phyloP scores from a whole-genome alignment of 2,113 vertebrate species.

The Cinclus mexicanus region DNA sequence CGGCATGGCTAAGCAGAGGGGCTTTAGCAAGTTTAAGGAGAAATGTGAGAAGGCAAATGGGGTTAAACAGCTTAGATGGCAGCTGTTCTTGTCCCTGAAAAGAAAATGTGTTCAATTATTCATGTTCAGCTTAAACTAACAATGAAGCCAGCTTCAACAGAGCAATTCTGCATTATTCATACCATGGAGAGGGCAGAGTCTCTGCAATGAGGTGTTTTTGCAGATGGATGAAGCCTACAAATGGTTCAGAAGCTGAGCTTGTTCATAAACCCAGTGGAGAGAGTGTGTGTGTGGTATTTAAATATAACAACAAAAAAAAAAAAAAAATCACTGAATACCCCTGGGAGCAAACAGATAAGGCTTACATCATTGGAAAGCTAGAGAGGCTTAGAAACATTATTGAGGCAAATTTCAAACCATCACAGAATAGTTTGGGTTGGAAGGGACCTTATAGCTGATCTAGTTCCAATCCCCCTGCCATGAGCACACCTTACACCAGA shows the following conservation, averaged over 20 bases:
- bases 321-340: background rate
- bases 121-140: slow-evolving; percentile 62
- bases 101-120: slow-evolving; percentile 68
- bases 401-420: background rate
- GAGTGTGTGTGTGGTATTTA: background rate
- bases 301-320: background rate
- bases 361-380: background rate
- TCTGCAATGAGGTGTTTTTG: background rate
- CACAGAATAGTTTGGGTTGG: background rate
- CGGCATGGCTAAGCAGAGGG: background rate
- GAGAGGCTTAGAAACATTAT: background rate
- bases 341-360: background rate
- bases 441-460: background rate
- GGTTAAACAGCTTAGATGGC: slow-evolving; percentile 57
- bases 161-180: slow-evolving; percentile 65
- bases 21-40: background rate
- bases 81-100: slow-evolving; percentile 60
- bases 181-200: background rate
- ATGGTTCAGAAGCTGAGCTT: background rate
- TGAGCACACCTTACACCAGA: background rate
- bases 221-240: slow-evolving; percentile 10
- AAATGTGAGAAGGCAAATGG: slow-evolving; percentile 47
- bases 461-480: background rate
- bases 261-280: background rate
- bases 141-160: slow-evolving; percentile 52